A percentile compares a stretch with the other conserved stretches of the same genome.
Conservation (phyloP, 2,797 vertebrate genomes). For the Tolypeutes matacus region DNA sequence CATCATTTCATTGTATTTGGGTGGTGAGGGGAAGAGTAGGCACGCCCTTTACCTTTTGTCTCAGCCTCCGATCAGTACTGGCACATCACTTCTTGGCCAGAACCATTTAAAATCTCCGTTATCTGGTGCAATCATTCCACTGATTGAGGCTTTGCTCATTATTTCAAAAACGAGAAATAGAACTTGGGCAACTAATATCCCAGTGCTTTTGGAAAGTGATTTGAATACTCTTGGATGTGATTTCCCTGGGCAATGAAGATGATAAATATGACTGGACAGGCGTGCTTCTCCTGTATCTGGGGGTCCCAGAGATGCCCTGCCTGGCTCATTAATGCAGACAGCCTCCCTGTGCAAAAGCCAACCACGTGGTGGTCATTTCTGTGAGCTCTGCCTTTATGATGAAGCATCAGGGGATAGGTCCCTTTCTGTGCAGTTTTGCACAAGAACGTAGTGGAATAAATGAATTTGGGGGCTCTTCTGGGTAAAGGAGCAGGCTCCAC, state of each 20-base stretch:
- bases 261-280: slow-evolving; percentile 77
- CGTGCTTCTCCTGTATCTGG: slow-evolving; percentile 27
- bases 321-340: slow-evolving; percentile 26
- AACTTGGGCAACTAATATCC: slow-evolving; percentile 59
- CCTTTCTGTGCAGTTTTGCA: background rate
- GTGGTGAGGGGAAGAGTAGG: background rate
- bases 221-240: slow-evolving; percentile 58
- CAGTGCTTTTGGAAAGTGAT: slow-evolving; percentile 68
- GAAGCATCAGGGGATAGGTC: background rate
- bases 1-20: slow-evolving; percentile 15
- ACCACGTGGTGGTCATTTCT: background rate
- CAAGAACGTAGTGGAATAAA: background rate
- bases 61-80: slow-evolving; percentile 62
- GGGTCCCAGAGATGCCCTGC: background rate
- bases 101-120: slow-evolving; percentile 78
- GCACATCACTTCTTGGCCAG: slow-evolving; percentile 57
- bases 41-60: slow-evolving; percentile 18
- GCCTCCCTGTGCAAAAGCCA: background rate
- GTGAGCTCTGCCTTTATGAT: slow-evolving; percentile 35
- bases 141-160: slow-evolving; percentile 75
- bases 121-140: slow-evolving; percentile 53
- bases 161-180: slow-evolving; percentile 77
- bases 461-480: background rate
- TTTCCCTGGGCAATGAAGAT: slow-evolving; percentile 63
- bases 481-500: background rate